Conservation (phyloP, 2,888 invertebrate genomes). For the Rhagonycha fulva region DNA sequence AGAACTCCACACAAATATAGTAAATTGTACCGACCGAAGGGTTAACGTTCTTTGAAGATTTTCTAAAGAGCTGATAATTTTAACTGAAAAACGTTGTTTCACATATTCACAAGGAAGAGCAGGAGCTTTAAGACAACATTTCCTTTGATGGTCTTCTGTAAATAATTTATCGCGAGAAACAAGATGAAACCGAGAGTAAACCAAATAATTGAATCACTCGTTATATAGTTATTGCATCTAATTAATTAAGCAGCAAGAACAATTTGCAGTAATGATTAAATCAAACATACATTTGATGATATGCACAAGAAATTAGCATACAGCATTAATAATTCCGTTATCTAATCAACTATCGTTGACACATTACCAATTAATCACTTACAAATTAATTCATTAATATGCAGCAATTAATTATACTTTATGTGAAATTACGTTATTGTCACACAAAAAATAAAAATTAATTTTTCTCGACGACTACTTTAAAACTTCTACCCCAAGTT, state of each 20-base stretch:
- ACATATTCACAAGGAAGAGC: not conserved
- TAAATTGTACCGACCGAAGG: not conserved
- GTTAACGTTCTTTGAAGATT: not conserved
- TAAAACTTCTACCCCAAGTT: not conserved
- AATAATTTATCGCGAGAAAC: not conserved
- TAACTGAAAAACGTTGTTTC: not conserved
- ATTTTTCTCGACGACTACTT: not conserved
- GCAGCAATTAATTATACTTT: not conserved
- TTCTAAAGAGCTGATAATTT: not conserved
- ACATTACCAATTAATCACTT: slow-evolving; percentile 34
- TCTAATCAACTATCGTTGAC: slow-evolving; percentile 47
- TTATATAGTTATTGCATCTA: not conserved
- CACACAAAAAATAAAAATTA: not conserved
- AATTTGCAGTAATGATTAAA: not conserved
- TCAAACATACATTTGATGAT: slow-evolving; percentile 43
- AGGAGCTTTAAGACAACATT: not conserved
- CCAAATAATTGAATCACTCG: not conserved
- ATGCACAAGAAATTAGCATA: slow-evolving; percentile 55
- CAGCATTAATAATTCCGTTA: slow-evolving; percentile 52
- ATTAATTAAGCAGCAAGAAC: not conserved
- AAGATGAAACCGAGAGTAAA: not conserved
- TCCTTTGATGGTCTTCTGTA: not conserved
- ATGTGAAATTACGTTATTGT: not conserved
- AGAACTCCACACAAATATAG: no score
- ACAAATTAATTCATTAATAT: slow-evolving; percentile 33